These are phyloP conservation scores for Potamarius usumacintae DNA, from an alignment of 2,113 vertebrate species.

Conservation along the genomic window DNA sequence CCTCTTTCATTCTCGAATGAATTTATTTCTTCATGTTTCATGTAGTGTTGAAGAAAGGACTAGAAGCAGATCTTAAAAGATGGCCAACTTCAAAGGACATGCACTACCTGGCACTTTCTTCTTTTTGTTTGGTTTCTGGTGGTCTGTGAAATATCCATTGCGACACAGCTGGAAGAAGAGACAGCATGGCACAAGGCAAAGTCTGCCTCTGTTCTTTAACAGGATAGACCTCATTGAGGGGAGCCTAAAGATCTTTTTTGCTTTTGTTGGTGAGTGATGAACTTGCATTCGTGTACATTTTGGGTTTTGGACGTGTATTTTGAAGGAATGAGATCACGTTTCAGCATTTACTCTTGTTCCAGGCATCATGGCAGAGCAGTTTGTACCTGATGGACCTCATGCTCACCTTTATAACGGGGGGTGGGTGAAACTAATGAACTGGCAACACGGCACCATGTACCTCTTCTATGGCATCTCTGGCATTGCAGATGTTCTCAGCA, in stretches of 20 bases:
- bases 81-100: conserved; percentile 96
- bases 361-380: conserved; percentile 95
- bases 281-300: not conserved
- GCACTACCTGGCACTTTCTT: conserved; percentile 92
- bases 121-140: conserved; percentile 86
- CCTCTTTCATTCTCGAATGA: not conserved
- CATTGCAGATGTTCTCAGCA: conserved; percentile 72
- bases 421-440: conserved; percentile 97
- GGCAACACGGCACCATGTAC: conserved; percentile 98
- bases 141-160: conserved; percentile 81
- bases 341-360: conserved; percentile 9
- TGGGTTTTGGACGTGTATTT: not conserved
- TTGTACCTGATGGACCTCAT: conserved; percentile 89
- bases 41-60: not conserved
- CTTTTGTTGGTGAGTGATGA: conserved; percentile 54
- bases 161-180: conserved; percentile 71
- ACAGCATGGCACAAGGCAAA: conserved; percentile 60
- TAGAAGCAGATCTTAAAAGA: conserved; percentile 54
- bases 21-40: not conserved
- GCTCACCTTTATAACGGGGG: conserved; percentile 71
- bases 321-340: not conserved
- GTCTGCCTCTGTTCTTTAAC: conserved; percentile 56
- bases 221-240: conserved; percentile 82
- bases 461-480: conserved; percentile 87
- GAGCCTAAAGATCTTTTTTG: conserved; percentile 70